Percentiles rank a stretch among this genome's conserved stretches.
Conservation (phyloP, 2,113 vertebrate genomes). For the Malurus melanocephalus region DNA sequence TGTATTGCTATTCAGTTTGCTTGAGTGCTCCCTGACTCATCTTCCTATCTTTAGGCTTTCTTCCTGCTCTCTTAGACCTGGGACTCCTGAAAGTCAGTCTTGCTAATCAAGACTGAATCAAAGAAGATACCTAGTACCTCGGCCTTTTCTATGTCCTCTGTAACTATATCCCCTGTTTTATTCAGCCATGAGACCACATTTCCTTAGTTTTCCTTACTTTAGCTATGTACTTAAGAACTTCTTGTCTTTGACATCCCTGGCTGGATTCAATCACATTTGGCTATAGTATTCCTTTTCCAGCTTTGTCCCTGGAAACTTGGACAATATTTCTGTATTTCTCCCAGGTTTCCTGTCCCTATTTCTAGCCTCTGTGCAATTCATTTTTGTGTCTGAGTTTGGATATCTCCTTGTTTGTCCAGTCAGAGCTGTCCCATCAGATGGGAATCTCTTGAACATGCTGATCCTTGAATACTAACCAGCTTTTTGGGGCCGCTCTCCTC, state of each 20-base stretch:
- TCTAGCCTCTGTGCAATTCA: neutral
- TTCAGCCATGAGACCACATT: neutral
- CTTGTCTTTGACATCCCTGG: neutral
- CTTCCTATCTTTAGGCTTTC: neutral
- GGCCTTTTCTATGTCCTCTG: neutral
- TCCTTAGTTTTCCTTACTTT: neutral
- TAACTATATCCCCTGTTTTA: neutral
- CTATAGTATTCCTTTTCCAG: neutral
- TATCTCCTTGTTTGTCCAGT: neutral
- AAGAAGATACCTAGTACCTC: neutral
- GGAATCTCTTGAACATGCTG: neutral
- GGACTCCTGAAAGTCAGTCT: neutral
- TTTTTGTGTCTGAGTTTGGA: neutral
- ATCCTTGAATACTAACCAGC: neutral
- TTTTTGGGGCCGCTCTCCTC: neutral
- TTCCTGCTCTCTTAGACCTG: neutral
- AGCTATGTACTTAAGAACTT: neutral
- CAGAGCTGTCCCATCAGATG: neutral
- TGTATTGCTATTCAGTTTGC: neutral
- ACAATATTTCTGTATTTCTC: neutral
- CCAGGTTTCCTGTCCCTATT: neutral
- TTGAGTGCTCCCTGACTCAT: neutral
- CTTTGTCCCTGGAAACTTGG: neutral
- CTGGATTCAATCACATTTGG: neutral
- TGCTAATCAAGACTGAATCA: neutral